Evolutionary conservation across 2,888 invertebrate species (phyloP).

Genomic region (Acanthopleura granulata): DNA sequence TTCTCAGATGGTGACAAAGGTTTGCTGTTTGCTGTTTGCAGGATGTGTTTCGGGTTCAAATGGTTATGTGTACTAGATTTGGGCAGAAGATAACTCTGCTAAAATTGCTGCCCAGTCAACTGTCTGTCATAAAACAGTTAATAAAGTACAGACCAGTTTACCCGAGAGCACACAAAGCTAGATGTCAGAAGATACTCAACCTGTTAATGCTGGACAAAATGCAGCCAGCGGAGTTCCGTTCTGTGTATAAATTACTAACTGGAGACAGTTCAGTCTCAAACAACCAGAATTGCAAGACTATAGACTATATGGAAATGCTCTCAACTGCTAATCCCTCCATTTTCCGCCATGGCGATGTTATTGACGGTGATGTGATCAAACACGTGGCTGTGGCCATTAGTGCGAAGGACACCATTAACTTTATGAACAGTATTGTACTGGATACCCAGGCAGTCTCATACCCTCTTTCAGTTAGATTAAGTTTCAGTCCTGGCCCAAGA

Average conservation of each 20-base stretch:
- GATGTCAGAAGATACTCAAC: conserved; percentile 3
- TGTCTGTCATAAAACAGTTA: too few species aligned
- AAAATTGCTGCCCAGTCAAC: background rate
- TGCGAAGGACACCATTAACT: too few species aligned
- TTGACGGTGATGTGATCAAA: too few species aligned
- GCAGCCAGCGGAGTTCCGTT: background rate
- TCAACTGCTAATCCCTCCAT: background rate
- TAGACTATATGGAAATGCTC: conserved; percentile 4
- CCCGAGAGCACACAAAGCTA: background rate
- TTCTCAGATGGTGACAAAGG: background rate
- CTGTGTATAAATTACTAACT: background rate
- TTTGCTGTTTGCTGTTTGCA: background rate
- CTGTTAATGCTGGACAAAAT: background rate
- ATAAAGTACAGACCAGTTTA: too few species aligned
- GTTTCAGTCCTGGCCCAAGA: conserved; percentile 6
- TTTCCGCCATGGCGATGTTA: too few species aligned
- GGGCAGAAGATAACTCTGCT: background rate
- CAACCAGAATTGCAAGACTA: background rate
- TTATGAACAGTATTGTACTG: conserved; percentile 10
- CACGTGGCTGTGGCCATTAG: too few species aligned
- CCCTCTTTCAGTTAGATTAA: too few species aligned
- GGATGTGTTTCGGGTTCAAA: too few species aligned
- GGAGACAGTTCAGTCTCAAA: background rate
- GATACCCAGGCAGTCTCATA: background rate
- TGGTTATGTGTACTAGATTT: conserved; percentile 8